Base-by-base conservation (phyloP, 2,888 invertebrate genomes). In the Sinohyriopsis cumingii region DNA sequence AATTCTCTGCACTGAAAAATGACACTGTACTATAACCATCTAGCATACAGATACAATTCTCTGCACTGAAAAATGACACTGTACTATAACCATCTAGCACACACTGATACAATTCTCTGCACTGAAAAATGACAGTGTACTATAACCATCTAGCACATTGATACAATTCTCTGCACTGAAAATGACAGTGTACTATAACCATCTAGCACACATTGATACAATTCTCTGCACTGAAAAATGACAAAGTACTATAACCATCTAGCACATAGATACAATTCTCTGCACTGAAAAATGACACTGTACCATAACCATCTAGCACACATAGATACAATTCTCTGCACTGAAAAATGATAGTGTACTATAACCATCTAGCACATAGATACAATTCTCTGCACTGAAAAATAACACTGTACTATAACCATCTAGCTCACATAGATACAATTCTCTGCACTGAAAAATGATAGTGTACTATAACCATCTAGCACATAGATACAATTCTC, bases 271-370 rank as follows among this genome's bases (percentile, higher is more conserved):
- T 99, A 99, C 72, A 99, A 92, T 87, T 98, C 97, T 91, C 97
- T 96, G 91, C 99, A 99, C 98, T 99, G 91, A 65, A 92, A 91
- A 72, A 68, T 56, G 33, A 45, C 64, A 76, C 28, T 24, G 59
- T n/a, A 45, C 45, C 15, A 45, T 45, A 15, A 45, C 15, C 45
- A 45, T 45, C 0, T 15, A 45, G 45, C 87, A 99, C 98, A 90
- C 97, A 96, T 91, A 97, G 97, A 91, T 99, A 99, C 72, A 99
- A 92, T 87, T 98, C 97, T 91, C 97, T 96, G 91, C 99, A 99
- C 98, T 99, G 91, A 65, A 92, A 91, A 72, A 68, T 56, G 33
- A 45, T 62, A 76, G 53, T 24, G 59, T n/a, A 45, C 45, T 45
- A 45, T 45, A 15, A 45, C 15, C 45, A 45, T 45, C 0, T 15